Conservation (phyloP, 2,797 vertebrate species). For the Fistularia commersonii region DNA sequence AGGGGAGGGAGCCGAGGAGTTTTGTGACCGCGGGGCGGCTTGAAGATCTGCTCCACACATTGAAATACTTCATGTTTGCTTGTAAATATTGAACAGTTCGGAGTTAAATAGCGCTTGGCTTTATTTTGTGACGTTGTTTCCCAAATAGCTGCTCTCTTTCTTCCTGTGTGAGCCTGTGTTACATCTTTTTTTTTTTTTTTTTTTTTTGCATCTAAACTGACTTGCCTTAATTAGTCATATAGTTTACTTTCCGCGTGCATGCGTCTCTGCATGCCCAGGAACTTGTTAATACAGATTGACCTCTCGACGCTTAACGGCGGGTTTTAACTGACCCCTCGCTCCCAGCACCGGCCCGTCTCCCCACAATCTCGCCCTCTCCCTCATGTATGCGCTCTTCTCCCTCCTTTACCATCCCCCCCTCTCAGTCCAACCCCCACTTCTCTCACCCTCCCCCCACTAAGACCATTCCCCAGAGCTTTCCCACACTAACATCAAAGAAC, state of each 20-base stretch:
- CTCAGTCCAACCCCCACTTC: neutral
- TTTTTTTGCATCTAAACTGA: neutral
- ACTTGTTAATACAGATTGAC: conserved; percentile 63
- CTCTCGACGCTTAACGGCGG: conserved; percentile 51
- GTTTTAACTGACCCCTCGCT: conserved; percentile 18
- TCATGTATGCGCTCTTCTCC: conserved; percentile 18
- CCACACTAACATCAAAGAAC: conserved; percentile 77
- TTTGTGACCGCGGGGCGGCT: neutral
- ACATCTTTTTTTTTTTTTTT: neutral
- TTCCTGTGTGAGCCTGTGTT: neutral
- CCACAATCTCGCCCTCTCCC: conserved; percentile 20
- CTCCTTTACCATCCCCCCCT: conserved; percentile 2
- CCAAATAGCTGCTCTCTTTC: too few relatives aligned
- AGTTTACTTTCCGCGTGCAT: too few relatives aligned
- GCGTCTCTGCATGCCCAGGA: conserved; percentile 27
- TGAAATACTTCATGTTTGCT: conserved; percentile 1
- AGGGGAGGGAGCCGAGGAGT: neutral
- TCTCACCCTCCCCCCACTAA: conserved; percentile 36
- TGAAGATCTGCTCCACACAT: neutral
- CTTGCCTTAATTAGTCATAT: neutral
- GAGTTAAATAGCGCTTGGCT: neutral
- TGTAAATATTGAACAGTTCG: neutral
- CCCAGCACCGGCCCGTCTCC: neutral
- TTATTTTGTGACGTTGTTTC: neutral
- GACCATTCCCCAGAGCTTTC: conserved; percentile 72